These are phyloP conservation scores for Leptobrachium leishanense DNA, from an alignment of 2,113 vertebrate species.

Conservation along the genomic window DNA sequence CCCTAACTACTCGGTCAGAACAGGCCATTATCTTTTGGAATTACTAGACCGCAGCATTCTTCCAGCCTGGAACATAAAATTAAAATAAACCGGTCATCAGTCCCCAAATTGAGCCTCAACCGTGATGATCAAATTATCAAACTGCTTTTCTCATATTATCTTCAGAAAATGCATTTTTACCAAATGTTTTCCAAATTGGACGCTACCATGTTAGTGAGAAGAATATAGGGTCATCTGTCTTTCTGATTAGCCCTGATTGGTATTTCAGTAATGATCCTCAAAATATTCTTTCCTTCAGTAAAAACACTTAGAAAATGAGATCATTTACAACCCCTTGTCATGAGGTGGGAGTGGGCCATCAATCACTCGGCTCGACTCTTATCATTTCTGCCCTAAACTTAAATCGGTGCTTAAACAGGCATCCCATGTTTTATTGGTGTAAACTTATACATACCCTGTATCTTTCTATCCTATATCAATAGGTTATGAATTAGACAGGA, in stretches of 20 bases:
- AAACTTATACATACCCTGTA: too few relatives aligned
- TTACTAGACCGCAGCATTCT: too few relatives aligned
- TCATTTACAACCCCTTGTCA: conserved; percentile 24
- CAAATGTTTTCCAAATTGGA: neutral
- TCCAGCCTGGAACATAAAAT: neutral
- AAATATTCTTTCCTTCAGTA: conserved; percentile 30
- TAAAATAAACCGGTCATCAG: neutral
- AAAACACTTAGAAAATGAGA: conserved; percentile 27
- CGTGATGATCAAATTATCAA: neutral
- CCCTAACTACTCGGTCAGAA: too few relatives aligned
- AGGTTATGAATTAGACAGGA: too few relatives aligned
- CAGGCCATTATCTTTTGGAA: too few relatives aligned
- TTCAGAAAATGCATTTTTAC: neutral
- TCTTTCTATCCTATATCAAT: too few relatives aligned
- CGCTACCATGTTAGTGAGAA: neutral
- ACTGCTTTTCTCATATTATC: neutral
- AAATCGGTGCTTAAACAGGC: neutral
- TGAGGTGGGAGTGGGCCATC: neutral
- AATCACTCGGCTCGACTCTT: neutral
- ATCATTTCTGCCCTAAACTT: neutral
- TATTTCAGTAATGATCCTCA: conserved; percentile 38
- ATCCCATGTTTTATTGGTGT: neutral
- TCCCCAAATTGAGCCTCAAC: neutral
- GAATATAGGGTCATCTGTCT: conserved; percentile 20
- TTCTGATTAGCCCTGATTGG: conserved; percentile 28